Base-by-base conservation (phyloP, 1,140 invertebrate species). In the Drosophila sp. region DNA sequence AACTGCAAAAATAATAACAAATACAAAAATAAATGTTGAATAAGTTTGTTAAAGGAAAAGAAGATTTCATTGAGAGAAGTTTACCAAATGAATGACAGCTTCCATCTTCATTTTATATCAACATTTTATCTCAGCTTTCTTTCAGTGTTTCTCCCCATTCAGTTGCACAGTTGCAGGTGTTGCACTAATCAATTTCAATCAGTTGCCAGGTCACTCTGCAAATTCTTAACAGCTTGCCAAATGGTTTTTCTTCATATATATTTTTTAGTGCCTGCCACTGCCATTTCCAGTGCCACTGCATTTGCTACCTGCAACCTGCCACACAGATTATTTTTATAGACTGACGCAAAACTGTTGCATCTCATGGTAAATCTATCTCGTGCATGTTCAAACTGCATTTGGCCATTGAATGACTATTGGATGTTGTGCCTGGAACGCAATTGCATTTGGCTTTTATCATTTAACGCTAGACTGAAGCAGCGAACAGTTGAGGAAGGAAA, bases 361-460 rank as follows among this genome's bases (percentile, higher is more conserved):
- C 67, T 50, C 27, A 14, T 14, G 46, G 25, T 50, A 9, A 29
- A 50, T 50, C 46, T 29, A 50, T 50, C 46, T 50, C n/a, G 46
- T 50, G 46, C 46, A 32, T 50, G 46, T 50, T 25, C 46, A 50
- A 32, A 50, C 27, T 50, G 46, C n/a, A 38, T 38, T 38, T 38
- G 36, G 13, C n/a, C 36, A 38, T 38, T 11, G n/a, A 27, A 13
- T n/a, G 38, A 57, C 38, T 14, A 11, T 56, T 45, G 13, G 56
- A 40, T 25, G 50, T 14, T 41, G 58, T 56, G 78, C 56, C 67
- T 53, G 78, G 46, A 65, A 58, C 63, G 69, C 40, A 59, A 69
- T 69, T 46, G 57, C 79, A 81, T 82, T 81, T 81, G 69, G 69
- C 43, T 82, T 82, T 78, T 82, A 81, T 81, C 78, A 82, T 54